Percentiles rank a stretch among this genome's conserved stretches.
These are phyloP conservation scores for Chamaetylas fuelleborni DNA, from an alignment of 2,113 vertebrate genomes.

Conservation along the genomic window DNA sequence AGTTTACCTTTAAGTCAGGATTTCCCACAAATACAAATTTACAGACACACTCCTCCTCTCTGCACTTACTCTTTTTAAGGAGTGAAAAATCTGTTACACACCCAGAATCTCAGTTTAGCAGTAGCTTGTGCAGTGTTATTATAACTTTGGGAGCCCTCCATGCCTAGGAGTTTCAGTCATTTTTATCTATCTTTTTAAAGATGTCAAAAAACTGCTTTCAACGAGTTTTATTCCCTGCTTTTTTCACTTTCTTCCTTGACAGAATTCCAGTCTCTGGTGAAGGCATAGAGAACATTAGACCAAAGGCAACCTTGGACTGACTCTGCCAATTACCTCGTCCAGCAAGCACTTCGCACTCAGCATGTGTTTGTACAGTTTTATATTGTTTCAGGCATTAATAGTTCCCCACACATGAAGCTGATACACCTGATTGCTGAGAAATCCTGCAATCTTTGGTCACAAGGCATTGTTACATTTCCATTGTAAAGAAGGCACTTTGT, in stretches of 20 bases:
- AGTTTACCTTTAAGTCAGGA: conserved; percentile 28
- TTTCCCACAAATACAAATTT: conserved; percentile 18
- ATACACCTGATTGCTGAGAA: background rate
- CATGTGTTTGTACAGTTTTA: conserved; percentile 62
- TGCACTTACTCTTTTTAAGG: conserved; percentile 23
- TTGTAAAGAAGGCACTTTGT: conserved; percentile 34
- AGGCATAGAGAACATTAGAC: conserved; percentile 55
- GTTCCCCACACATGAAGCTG: background rate
- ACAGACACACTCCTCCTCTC: conserved; percentile 1
- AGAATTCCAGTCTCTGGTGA: conserved; percentile 67
- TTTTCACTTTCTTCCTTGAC: conserved; percentile 34
- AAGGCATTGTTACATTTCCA: background rate
- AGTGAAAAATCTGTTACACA: conserved; percentile 51
- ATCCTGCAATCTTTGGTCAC: conserved; percentile 25
- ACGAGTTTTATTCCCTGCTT: background rate
- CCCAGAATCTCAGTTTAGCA: conserved; percentile 48
- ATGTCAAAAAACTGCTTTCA: background rate
- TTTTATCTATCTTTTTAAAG: conserved; percentile 16
- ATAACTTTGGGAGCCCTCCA: conserved; percentile 19
- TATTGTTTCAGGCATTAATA: conserved; percentile 26
- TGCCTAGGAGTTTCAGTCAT: background rate
- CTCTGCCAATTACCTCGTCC: conserved; percentile 51
- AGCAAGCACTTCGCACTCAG: conserved; percentile 36
- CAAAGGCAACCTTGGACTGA: conserved; percentile 42
- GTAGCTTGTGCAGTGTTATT: conserved; percentile 1